These are phyloP conservation scores for Heterotis niloticus DNA, from an alignment of 2,113 vertebrate species.

Conservation along the genomic window DNA sequence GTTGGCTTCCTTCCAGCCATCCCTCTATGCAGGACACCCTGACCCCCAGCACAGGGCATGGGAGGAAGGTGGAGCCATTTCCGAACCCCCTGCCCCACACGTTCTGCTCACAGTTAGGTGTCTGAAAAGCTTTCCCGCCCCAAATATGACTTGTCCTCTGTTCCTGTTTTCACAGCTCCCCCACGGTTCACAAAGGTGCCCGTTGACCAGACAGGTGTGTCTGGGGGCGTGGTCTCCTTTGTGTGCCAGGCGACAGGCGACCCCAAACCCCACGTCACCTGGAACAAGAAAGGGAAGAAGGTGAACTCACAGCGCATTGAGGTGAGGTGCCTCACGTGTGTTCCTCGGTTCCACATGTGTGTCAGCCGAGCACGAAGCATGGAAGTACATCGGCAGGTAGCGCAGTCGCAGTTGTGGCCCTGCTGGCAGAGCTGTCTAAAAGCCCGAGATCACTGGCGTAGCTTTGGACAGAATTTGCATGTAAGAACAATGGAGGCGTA, in stretches of 20 bases:
- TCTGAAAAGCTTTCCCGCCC: background rate
- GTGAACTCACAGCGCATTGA: conserved; percentile 98
- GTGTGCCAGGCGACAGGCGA: conserved; percentile 90
- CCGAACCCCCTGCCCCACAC: too few relatives aligned
- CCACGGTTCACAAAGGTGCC: conserved; percentile 89
- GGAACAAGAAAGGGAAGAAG: conserved; percentile 99
- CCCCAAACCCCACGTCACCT: conserved; percentile 89
- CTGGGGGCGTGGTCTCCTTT: conserved; percentile 93
- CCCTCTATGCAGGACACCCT: background rate
- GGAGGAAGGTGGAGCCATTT: background rate
- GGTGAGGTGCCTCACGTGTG: conserved; percentile 61
- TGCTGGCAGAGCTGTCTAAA: too few relatives aligned
- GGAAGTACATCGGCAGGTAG: too few relatives aligned
- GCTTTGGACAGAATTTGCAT: too few relatives aligned
- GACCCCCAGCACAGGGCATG: background rate
- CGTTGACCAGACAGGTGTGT: conserved; percentile 92
- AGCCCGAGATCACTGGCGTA: too few relatives aligned
- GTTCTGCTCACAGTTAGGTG: background rate
- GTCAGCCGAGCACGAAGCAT: too few relatives aligned
- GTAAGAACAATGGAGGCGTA: too few relatives aligned
- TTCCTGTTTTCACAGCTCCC: conserved; percentile 45
- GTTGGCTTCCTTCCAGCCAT: background rate
- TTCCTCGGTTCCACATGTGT: too few relatives aligned
- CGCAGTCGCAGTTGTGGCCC: too few relatives aligned
- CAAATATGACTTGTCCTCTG: background rate